These are phyloP conservation scores for Neopelma chrysocephalum DNA, from an alignment of 2,797 vertebrate species.

Conservation along the genomic window DNA sequence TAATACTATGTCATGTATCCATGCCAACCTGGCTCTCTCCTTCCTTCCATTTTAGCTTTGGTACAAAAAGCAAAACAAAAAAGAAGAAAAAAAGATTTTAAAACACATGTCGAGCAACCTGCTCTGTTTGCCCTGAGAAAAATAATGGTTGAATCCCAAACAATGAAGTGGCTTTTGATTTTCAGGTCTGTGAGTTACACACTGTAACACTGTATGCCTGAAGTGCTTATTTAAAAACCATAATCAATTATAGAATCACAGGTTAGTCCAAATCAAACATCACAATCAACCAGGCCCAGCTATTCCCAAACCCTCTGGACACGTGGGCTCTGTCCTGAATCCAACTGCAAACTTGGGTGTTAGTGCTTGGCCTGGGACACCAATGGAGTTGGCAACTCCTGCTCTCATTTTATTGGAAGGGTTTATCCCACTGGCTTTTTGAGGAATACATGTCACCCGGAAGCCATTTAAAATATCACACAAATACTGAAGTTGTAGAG, in stretches of 20 bases:
- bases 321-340: neutral
- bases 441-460: neutral
- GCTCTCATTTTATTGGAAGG: neutral
- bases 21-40: slow-evolving; percentile 58
- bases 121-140: neutral
- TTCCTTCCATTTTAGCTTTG: slow-evolving; percentile 56
- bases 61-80: slow-evolving; percentile 38
- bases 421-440: neutral
- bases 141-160: neutral
- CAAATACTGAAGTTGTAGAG: neutral
- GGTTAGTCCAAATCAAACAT: neutral
- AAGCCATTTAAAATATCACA: neutral
- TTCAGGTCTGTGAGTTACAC: neutral
- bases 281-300: neutral
- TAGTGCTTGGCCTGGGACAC: neutral
- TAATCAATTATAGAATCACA: neutral
- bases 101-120: neutral
- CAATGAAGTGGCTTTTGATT: neutral
- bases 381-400: neutral
- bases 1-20: slow-evolving; percentile 62
- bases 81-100: neutral
- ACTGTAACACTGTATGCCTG: fast-evolving
- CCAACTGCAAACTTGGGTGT: neutral
- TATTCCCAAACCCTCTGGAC: neutral
- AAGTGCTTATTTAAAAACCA: neutral